Evolutionary conservation across 2,888 invertebrate genomes (phyloP), one percentile per base, ranked within the genome.

Genomic region (Rotaria sp.): DNA sequence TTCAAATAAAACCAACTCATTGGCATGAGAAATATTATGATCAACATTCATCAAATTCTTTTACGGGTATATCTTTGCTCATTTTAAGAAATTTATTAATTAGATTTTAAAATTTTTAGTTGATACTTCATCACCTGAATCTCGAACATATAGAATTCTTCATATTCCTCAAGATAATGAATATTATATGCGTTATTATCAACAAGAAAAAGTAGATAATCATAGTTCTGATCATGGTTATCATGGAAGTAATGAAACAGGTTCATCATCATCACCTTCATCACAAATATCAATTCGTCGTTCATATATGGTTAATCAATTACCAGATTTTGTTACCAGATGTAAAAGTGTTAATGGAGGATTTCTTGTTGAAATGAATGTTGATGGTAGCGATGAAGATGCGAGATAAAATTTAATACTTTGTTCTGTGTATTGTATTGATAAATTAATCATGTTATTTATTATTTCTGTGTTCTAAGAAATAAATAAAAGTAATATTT

Each of bases 261-360:
- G 45, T 80, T 45, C 80, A 45, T 41, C 41, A 26, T 80, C 80
- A 80, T n/a, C 38, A 26, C 24, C 41, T 21, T 8, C 38, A 80
- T 41, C 80, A 45, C 45, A 80, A n/a, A 26, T 41, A 26, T 45
- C 80, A 7, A n/a, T n/a, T 10, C 41, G n/a, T n/a, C 45, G 24
- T 26, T 45, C 45, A 45, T n/a, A 41, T n/a, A 45, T 80, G 80
- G 45, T 45, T 3, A 80, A 80, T 45, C 41, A 41, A 45, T 15
- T 80, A 45, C 80, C 80, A n/a, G 26, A 41, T 45, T 80, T 80
- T 45, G 80, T 80, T 24, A 80, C 80, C 0, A 41, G 13, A 11
- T 80, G 80, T 80, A 45, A 80, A 80, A 80, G 45, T 45, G 45
- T 80, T 26, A 80, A 80, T n/a, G 80, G 80, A 80, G 80, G 80